Conservation (phyloP, 2,888 invertebrate species). For the Nomada flava region DNA sequence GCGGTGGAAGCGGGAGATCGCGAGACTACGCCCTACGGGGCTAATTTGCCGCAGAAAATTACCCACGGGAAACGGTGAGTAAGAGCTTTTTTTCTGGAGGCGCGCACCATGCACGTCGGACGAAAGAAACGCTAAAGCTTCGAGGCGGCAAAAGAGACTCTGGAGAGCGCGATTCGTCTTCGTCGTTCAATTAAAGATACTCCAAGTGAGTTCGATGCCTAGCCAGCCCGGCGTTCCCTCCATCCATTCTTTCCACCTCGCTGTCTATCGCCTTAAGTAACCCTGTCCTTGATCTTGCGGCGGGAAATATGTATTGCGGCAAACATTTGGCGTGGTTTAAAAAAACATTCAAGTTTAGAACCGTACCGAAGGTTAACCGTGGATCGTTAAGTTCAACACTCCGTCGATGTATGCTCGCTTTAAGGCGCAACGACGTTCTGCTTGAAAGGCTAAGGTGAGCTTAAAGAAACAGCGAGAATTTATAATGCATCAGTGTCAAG, state of each 20-base stretch:
- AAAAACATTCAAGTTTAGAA: background rate
- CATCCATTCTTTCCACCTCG: background rate
- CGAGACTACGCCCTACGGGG: constrained; percentile 38
- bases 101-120: background rate
- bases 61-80: constrained; percentile 47
- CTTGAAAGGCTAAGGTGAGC: background rate
- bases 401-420: background rate
- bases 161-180: constrained; percentile 21
- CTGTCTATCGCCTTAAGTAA: constrained; percentile 11
- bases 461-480: too few relatives aligned
- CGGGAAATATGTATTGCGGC: background rate
- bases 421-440: too few relatives aligned
- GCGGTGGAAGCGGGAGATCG: constrained; percentile 45
- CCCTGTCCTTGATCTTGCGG: constrained; percentile 3
- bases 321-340: background rate
- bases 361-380: background rate
- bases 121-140: constrained; percentile 1
- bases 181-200: constrained; percentile 28
- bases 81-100: constrained; percentile 19
- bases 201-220: constrained; percentile 10
- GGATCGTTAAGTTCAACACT: background rate
- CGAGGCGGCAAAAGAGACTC: constrained; percentile 7
- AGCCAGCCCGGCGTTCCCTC: background rate
- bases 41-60: constrained; percentile 61
- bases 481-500: too few relatives aligned